phyloP scores from a whole-genome alignment of 2,797 vertebrate species.

The Phrynocephalus guinanensis region DNA sequence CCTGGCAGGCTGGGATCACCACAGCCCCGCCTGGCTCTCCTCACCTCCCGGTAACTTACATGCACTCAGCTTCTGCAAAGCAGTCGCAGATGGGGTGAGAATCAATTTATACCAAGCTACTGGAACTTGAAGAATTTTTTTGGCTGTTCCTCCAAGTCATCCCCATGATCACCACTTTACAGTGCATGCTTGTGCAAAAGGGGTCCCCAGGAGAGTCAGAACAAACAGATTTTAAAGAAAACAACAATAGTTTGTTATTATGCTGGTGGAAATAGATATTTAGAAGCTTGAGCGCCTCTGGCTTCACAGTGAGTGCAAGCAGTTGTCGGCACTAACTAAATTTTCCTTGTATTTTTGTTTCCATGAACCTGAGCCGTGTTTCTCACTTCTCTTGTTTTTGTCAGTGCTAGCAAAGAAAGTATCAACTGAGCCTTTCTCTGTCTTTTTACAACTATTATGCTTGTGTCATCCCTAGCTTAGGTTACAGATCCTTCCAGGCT shows the following conservation, averaged over 20 bases:
- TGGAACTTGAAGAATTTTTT: background rate
- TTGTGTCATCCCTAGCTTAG: slow-evolving; percentile 73
- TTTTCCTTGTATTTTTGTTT: slow-evolving; percentile 48
- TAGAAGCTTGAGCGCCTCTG: slow-evolving; percentile 38
- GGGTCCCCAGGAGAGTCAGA: background rate
- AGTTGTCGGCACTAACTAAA: slow-evolving; percentile 56
- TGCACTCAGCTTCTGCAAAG: background rate
- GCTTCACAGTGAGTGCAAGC: slow-evolving; percentile 21
- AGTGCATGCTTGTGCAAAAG: background rate
- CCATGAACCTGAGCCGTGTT: background rate
- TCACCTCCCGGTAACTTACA: background rate
- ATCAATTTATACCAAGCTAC: background rate
- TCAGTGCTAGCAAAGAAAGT: slow-evolving; percentile 40
- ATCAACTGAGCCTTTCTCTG: slow-evolving; percentile 54
- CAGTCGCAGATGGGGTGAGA: background rate
- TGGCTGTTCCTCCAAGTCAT: background rate
- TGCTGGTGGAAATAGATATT: slow-evolving; percentile 35
- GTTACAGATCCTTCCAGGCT: slow-evolving; percentile 68
- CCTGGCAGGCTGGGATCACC: too few species aligned
- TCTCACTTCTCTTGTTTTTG: slow-evolving; percentile 47
- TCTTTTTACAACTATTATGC: slow-evolving; percentile 59
- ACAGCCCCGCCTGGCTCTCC: too few species aligned
- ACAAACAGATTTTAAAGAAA: background rate
- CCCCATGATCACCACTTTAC: too few species aligned
- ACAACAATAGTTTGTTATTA: background rate